Conservation (phyloP, 2,888 invertebrate species). For the Electrophaes corylata region DNA sequence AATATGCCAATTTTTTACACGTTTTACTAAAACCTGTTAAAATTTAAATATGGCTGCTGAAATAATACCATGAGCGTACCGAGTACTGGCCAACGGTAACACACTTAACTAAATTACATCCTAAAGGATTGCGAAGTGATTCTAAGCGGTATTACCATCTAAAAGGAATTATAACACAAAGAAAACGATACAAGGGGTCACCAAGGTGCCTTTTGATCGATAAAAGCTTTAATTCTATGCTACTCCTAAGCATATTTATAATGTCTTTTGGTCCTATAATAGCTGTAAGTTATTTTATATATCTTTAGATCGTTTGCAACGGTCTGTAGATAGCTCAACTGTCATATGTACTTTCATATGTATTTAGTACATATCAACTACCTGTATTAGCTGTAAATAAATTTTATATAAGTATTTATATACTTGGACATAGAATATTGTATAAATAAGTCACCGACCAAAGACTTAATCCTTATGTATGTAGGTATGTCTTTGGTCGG, state of each 20-base stretch:
- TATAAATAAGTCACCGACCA: too few relatives aligned
- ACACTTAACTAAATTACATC: slow-evolving; percentile 24
- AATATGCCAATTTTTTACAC: slow-evolving; percentile 4
- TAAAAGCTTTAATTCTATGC: slow-evolving; percentile 6
- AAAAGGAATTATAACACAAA: slow-evolving; percentile 61
- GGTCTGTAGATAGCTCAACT: too few relatives aligned
- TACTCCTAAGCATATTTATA: background rate
- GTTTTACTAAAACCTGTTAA: slow-evolving; percentile 21
- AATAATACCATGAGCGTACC: slow-evolving; percentile 23
- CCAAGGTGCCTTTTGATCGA: slow-evolving; percentile 44
- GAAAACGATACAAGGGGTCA: slow-evolving; percentile 50
- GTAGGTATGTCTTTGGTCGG: background rate
- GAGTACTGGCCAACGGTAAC: slow-evolving; percentile 22
- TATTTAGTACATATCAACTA: too few relatives aligned
- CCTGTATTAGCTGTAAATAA: too few relatives aligned
- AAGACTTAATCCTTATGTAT: background rate
- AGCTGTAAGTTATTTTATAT: background rate
- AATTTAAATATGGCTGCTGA: slow-evolving; percentile 25
- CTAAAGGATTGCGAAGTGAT: slow-evolving; percentile 39
- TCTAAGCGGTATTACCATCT: slow-evolving; percentile 67
- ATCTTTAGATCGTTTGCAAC: background rate
- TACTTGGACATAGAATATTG: too few relatives aligned
- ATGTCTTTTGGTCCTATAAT: background rate
- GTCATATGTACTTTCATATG: too few relatives aligned
- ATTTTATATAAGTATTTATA: too few relatives aligned